A percentile compares a stretch with the other conserved stretches of the same genome.
Evolutionary conservation across 2,888 invertebrate genomes (phyloP).

Genomic region (Rhodophaea formosa): DNA sequence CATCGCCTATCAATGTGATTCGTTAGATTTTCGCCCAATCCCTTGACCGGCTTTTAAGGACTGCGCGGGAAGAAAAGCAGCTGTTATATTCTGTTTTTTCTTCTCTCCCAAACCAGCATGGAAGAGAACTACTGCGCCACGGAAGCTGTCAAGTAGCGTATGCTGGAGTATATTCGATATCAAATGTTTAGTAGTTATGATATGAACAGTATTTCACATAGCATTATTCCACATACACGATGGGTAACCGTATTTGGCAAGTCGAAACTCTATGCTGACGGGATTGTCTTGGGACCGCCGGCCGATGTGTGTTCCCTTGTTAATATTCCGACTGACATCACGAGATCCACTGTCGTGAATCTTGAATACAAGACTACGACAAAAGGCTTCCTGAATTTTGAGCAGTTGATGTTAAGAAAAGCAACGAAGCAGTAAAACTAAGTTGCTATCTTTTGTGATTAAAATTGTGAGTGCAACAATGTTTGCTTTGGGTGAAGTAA

Average conservation of each 20-base stretch:
- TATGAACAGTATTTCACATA: background rate
- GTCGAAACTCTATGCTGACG: conserved; percentile 33
- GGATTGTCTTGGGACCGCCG: conserved; percentile 49
- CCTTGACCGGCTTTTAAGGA: too few species aligned
- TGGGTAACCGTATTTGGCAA: conserved; percentile 2
- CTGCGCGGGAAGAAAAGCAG: too few species aligned
- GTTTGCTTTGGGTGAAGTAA: conserved; percentile 6
- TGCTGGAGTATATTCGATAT: too few species aligned
- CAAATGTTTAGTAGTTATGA: too few species aligned
- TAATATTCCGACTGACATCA: conserved; percentile 68
- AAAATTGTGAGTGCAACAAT: conserved; percentile 17
- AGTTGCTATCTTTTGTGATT: conserved; percentile 21
- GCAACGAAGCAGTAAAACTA: conserved; percentile 11
- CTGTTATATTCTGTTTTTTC: too few species aligned
- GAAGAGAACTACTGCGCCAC: too few species aligned
- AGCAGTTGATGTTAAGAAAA: conserved; percentile 53
- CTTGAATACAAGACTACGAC: conserved; percentile 59
- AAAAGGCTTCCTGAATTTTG: conserved; percentile 68
- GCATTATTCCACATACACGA: background rate
- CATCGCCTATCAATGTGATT: too few species aligned
- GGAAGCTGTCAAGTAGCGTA: too few species aligned
- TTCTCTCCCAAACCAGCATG: too few species aligned
- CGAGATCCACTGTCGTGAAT: conserved; percentile 63
- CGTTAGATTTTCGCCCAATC: too few species aligned
- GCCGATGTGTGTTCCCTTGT: conserved; percentile 55